phyloP scores from a whole-genome alignment of 2,797 vertebrate species.

The Dallia pectoralis region DNA sequence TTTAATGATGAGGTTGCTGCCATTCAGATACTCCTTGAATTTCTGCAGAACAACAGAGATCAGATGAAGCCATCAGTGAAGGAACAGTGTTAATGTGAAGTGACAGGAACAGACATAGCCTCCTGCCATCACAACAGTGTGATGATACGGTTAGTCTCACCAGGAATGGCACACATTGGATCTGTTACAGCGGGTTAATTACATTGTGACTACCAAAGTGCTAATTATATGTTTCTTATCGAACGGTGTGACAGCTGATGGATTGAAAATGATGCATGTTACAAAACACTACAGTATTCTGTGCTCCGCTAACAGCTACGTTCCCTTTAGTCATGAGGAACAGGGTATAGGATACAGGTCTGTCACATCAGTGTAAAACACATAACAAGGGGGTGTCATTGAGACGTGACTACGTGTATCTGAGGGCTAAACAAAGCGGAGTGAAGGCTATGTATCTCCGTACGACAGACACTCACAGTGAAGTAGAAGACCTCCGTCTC shows the following conservation, averaged over 20 bases:
- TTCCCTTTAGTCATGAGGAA: neutral
- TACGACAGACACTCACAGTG: conserved; percentile 77
- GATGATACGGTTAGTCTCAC: conserved; percentile 19
- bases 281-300: neutral
- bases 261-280: conserved; percentile 26
- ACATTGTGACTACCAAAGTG: conserved; percentile 20
- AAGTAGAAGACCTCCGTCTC: conserved; percentile 99
- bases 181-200: conserved; percentile 33
- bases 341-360: neutral
- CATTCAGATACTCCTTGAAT: conserved; percentile 98
- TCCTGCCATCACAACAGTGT: neutral
- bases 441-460: neutral
- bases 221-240: conserved; percentile 9
- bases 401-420: neutral
- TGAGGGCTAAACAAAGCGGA: neutral
- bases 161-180: conserved; percentile 36
- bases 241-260: neutral
- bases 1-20: conserved; percentile 98
- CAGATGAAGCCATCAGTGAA: conserved; percentile 35
- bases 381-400: neutral
- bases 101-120: conserved; percentile 12
- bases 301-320: neutral
- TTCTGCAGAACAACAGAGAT: conserved; percentile 74
- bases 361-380: neutral
- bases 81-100: conserved; percentile 22